Base-by-base conservation (phyloP, 2,113 vertebrate species). In the Copsychus sechellarum region DNA sequence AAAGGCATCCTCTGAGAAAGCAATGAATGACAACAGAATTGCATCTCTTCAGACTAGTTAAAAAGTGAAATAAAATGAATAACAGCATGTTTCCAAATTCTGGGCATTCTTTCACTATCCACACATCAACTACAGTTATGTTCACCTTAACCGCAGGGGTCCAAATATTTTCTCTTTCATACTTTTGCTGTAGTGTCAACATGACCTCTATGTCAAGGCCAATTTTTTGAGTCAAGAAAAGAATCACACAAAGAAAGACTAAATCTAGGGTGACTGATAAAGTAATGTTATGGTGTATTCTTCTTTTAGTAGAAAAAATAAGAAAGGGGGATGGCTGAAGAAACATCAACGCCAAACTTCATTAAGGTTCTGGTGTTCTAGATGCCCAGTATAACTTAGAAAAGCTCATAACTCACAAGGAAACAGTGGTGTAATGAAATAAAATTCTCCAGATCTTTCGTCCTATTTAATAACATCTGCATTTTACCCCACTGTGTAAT, bases 1-100 rank as follows among this genome's bases (percentile, higher is more conserved):
- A 92, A 90, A 90, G 9, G 21, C 22, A 57, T 60, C 61, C 19
- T 93, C 43, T 73, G 65, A 80, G 67, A 77, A 89, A 74, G 36
- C 29, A 53, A 72, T 73, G 40, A 64, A 72, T 76, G 61, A 51
- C 25, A 81, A 28, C 13, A 65, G 4, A 40, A 23, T 60, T 47
- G 47, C 6, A 33, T 24, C 50, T 76, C 14, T 53, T 61, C 48
- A 65, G 34, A 58, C 28, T 48, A 45, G 21, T 86, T 28, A 70
- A 81, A 81, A 81, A 24, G 11, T 29, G 7, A 79, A 76, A 82
- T 65, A 81, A 50, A 71, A 42, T 34, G 1, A 82, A 47, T 64
- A 79, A 8, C 43, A 85, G 5, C 26, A 79, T 34, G 18, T 57
- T 88, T 78, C 38, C 17, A 67, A n/a, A 43, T 91, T 62, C 36